Base-by-base conservation (phyloP, 2,797 vertebrate species). In the Myotis vivesi region DNA sequence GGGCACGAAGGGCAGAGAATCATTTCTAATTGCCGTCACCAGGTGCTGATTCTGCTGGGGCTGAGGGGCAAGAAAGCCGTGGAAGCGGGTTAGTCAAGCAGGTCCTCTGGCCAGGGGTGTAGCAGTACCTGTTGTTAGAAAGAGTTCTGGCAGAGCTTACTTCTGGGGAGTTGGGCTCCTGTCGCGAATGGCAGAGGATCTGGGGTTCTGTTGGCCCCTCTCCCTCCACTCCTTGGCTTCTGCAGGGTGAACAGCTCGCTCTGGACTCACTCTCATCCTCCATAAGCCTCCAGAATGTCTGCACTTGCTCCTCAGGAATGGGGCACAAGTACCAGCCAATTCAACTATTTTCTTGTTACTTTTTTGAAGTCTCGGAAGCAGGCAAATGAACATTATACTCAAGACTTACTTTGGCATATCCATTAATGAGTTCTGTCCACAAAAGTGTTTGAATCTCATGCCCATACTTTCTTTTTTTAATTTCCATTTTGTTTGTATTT, bases 321-420 rank as follows among this genome's bases (percentile, higher is more conserved):
- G 53, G 20, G 17, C 16, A 2, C 68, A 83, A 13, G 64, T 41
- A 33, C 38, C 38, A 72, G 16, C 28, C 12, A 25, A 55, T 75
- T 82, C 57, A 80, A 7, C 46, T 68, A 22, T 66, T 91, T 94
- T 71, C 73, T 75, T 33, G 0, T 64, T 59, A 22, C 46, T 79
- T 86, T 89, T 82, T 62, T 36, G 53, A 89, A 72, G 33, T 82
- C 69, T 95, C 62, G 68, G 53, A 85, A 91, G 53, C 66, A 90
- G 77, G n/a, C 79, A 28, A 30, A 38, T 55, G 76, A 93, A 64
- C 36, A 64, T 49, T 17, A 25, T 59, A n/a, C 68, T 68, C 71
- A 77, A 11, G 17, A 36, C 72, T 33, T 33, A n/a, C 57, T 41
- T 55, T 82, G 68, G 30, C n/a, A 36, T 19, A 62, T 17, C 62